phyloP scores from a whole-genome alignment of 2,888 invertebrate genomes.

The Hedychridium roseum region DNA sequence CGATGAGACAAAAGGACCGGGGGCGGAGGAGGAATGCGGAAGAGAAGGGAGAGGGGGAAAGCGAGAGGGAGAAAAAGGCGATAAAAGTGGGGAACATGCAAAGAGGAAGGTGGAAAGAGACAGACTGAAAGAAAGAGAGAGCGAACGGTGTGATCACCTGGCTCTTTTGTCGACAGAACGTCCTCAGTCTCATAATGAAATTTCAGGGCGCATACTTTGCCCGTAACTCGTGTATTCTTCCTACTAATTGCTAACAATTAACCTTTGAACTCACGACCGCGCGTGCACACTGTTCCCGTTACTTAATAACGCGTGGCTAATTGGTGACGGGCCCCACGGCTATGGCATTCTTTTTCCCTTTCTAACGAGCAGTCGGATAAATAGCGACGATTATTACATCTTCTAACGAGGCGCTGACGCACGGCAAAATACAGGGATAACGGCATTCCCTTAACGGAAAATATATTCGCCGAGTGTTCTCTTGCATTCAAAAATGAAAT shows the following conservation, averaged over 20 bases:
- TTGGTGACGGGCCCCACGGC: constrained; percentile 28
- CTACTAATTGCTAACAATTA: constrained; percentile 43
- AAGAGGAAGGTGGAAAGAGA: background rate
- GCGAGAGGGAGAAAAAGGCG: background rate
- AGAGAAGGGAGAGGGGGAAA: constrained; percentile 8
- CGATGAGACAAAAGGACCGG: constrained; percentile 1
- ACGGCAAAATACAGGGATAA: too few species aligned
- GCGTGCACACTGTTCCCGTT: constrained; percentile 33
- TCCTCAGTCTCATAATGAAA: too few species aligned
- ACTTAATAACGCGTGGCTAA: constrained; percentile 44
- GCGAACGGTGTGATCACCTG: background rate
- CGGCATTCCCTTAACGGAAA: too few species aligned
- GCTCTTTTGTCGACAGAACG: too few species aligned
- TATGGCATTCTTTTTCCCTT: constrained; percentile 1
- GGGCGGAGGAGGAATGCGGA: constrained; percentile 1
- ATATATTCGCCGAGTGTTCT: too few species aligned
- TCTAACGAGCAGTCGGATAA: too few species aligned
- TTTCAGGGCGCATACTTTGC: constrained; percentile 21
- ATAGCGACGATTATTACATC: too few species aligned
- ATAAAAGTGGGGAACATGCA: background rate
- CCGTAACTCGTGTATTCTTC: constrained; percentile 29
- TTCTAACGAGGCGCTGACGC: too few species aligned
- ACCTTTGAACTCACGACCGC: constrained; percentile 21
- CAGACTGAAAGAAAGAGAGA: background rate
- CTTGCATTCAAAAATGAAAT: too few species aligned